Conservation (phyloP, 2,113 vertebrate species). For the Callaeas wilsoni region DNA sequence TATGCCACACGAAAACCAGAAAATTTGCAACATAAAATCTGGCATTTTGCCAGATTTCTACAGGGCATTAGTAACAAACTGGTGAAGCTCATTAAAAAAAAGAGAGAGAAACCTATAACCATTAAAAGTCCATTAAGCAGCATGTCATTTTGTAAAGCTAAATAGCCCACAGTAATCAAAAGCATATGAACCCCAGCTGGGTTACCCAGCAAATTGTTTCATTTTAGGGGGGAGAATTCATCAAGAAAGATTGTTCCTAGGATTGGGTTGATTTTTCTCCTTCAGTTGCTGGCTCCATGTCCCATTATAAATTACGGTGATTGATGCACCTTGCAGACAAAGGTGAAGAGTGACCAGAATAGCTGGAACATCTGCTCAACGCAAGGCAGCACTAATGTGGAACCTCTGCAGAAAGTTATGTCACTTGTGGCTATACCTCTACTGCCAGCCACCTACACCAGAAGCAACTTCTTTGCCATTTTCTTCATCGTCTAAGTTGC, state of each 20-base stretch:
- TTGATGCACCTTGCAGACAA: conserved; percentile 79
- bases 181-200: conserved; percentile 99
- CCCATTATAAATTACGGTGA: conserved; percentile 83
- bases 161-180: conserved; percentile 99
- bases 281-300: conserved; percentile 77
- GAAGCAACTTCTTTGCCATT: not conserved
- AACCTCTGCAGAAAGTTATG: conserved; percentile 56
- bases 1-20: conserved; percentile 76
- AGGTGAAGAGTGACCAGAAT: conserved; percentile 81
- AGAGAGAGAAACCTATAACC: conserved; percentile 97
- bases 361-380: conserved; percentile 71
- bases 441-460: conserved; percentile 5
- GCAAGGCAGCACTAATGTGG: conserved; percentile 35
- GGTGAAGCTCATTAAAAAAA: conserved; percentile 95
- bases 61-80: conserved; percentile 98
- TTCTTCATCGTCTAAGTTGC: not conserved
- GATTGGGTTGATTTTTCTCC: conserved; percentile 87
- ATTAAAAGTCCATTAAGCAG: conserved; percentile 99
- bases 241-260: conserved; percentile 93
- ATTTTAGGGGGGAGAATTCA: conserved; percentile 92
- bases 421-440: conserved; percentile 20
- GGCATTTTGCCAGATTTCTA: conserved; percentile 92
- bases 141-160: conserved; percentile 99
- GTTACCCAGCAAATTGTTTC: conserved; percentile 96
- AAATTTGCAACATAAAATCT: conserved; percentile 86